Evolutionary conservation across 1,140 invertebrate genomes (phyloP), one percentile per base, ranked within the genome.

Genomic region (Homalodisca vitripennis): DNA sequence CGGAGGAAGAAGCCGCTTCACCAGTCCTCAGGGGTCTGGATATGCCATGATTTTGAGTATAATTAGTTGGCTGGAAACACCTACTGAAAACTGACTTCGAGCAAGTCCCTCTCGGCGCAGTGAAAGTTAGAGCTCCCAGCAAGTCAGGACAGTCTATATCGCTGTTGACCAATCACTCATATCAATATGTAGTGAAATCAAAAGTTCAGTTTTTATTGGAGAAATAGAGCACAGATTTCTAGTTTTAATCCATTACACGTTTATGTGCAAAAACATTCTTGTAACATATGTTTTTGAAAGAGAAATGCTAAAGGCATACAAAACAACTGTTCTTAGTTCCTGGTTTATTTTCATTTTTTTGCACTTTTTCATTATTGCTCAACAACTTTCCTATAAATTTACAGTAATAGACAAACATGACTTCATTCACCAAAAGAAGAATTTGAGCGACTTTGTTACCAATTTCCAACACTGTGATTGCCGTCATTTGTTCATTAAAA

Each of bases 261-360:
- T 2, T 31, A 65, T 65, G 17, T 65, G 63, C 17, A 31, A 65
- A 32, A 65, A 65, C 20, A 65, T 31, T 26, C 26, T 65, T 32
- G 30, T 26, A 30, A 65, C 31, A 34, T 62, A 62, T 20, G 57
- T 26, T 17, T 62, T 62, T 1, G 57, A 62, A 3, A 26, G 57
- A 62, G 57, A 31, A 65, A 65, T 65, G 63, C 63, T 65, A 31
- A 65, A 31, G 30, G 63, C 63, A 65, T 26, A 65, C 34, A 17
- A 31, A 2, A 30, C 31, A 31, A 31, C 31, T 34, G 30, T 31
- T 30, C 17, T 2, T 1, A 30, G 63, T 41, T 2, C 31, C 3
- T n/a, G 34, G 2, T 26, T 62, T 20, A 62, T 62, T 62, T 3
- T 12, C 57, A 24, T 62, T 62, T 31, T 62, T 6, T 14, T 3